phyloP scores from a whole-genome alignment of 1,140 invertebrate species.

The Diploscapter pachys region DNA sequence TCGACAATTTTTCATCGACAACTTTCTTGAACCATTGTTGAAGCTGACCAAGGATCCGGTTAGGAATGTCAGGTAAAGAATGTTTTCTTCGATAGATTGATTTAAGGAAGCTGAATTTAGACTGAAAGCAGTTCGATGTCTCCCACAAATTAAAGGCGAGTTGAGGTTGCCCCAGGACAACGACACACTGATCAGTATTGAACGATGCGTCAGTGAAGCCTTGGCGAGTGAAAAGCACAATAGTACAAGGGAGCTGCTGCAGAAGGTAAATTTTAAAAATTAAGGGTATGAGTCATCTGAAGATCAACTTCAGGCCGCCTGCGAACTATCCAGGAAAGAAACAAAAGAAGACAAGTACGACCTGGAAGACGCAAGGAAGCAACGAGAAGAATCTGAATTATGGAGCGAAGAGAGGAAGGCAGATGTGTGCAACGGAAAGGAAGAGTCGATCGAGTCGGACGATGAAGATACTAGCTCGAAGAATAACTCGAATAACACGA shows the following conservation, averaged over 20 bases:
- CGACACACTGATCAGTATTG: conserved; percentile 40
- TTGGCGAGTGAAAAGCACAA: conserved; percentile 39
- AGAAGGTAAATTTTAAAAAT: conserved; percentile 35
- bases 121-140: conserved; percentile 60
- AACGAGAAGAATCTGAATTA: conserved; percentile 46
- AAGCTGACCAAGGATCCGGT: conserved; percentile 60
- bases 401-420: conserved; percentile 43
- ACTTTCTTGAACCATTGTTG: conserved; percentile 60
- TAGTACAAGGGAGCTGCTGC: conserved; percentile 45
- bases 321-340: conserved; percentile 45
- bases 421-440: conserved; percentile 28
- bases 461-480: neutral
- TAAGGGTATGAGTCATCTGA: too few relatives aligned
- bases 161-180: conserved; percentile 61
- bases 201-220: conserved; percentile 45
- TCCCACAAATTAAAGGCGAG: conserved; percentile 60
- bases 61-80: conserved; percentile 58
- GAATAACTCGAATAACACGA: too few relatives aligned
- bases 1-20: conserved; percentile 62
- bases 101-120: conserved; percentile 38
- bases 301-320: conserved; percentile 22
- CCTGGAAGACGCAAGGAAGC: conserved; percentile 34
- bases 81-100: conserved; percentile 1
- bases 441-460: conserved; percentile 15
- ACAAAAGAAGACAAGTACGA: conserved; percentile 19